Evolutionary conservation across 2,113 vertebrate genomes (phyloP).

Genomic region (Muscicapa adusta): DNA sequence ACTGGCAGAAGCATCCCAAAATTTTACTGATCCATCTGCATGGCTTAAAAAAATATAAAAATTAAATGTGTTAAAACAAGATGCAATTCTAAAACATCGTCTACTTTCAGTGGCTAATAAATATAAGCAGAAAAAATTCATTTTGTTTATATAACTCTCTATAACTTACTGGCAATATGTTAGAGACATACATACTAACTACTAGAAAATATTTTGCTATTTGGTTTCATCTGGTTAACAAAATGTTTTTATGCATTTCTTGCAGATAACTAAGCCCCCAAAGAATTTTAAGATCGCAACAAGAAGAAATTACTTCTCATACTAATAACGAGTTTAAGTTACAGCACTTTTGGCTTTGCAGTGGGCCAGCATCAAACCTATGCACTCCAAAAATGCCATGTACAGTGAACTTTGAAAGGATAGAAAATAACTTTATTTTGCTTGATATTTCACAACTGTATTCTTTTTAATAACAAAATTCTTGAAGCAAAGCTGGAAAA

Average conservation of each 20-base stretch:
- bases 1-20: constrained; percentile 93
- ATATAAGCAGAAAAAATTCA: background rate
- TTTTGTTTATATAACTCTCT: background rate
- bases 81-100: background rate
- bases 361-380: background rate
- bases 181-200: background rate
- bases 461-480: background rate
- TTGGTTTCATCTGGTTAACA: background rate
- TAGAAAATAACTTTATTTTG: background rate
- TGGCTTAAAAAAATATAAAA: constrained; percentile 82
- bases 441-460: background rate
- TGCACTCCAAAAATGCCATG: background rate
- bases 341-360: background rate
- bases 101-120: background rate
- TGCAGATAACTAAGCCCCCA: background rate
- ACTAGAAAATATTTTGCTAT: background rate
- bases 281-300: background rate
- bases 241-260: background rate
- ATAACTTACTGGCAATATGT: background rate
- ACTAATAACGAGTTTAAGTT: background rate
- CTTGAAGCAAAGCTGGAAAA: background rate
- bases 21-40: constrained; percentile 95
- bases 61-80: constrained; percentile 58
- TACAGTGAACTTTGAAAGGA: background rate
- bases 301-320: background rate